Base-by-base conservation (phyloP, 2,797 vertebrate species). In the Pseudomugil tenellus region DNA sequence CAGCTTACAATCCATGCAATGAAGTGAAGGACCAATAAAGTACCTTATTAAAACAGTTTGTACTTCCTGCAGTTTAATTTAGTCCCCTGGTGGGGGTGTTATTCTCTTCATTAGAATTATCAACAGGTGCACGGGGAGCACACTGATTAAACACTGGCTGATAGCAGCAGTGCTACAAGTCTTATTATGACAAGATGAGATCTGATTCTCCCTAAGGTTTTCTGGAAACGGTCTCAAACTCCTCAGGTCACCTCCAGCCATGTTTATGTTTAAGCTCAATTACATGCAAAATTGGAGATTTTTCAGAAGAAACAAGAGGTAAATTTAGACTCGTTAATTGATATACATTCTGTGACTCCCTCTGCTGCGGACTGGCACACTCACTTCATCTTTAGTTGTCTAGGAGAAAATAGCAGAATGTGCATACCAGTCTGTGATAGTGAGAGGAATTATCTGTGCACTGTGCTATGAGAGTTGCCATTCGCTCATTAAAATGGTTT, bases 91-190 rank as follows among this genome's bases (percentile, higher is more conserved):
- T 80, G 85, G 23, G 74, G 75, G 64, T 83, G 77, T 83, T 84
- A 78, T 84, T 84, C 70, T 77, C 77, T 74, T 90, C 79, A 87
- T 91, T 89, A 89, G 76, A 79, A 83, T 86, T 68, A 88, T 84
- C 84, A 89, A 90, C 89, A 90, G 89, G 87, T 90, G 89, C 57
- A 69, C 73, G 23, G 79, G 72, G 80, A 62, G 68, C 71, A 56
- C 48, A 16, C 70, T 70, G 80, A 83, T 85, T 79, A 83, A 84
- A 68, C 63, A 35, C 55, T 41, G 60, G 61, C 64, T 87, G 74
- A 84, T 78, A 76, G 63, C 74, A 39, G 63, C 56, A 4, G 60
- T 17, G 28, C 58, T 77, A 74, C 53, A 75, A 58, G 69, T 63
- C 41, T 72, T 68, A 49, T 46, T 57, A 46, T 59, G 48, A 28